Evolutionary conservation across 1,140 invertebrate species (phyloP).

Genomic region (Pseudomyrmex dendroicus): DNA sequence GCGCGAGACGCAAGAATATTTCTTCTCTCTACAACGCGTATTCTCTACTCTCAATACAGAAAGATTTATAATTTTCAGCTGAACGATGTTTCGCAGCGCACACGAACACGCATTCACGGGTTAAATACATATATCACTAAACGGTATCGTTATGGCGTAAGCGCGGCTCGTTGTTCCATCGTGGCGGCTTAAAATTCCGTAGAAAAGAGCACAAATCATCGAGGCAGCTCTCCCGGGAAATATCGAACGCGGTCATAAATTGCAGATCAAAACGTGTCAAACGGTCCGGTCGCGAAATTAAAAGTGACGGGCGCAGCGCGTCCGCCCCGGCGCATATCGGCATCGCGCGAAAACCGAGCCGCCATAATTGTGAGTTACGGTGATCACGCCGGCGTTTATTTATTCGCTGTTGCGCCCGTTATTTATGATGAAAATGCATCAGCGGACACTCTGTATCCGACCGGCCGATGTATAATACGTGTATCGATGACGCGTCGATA

Average conservation of each 20-base stretch:
- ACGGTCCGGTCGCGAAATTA: slow-evolving; percentile 78
- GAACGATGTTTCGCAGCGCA: background rate
- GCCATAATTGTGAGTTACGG: slow-evolving; percentile 80
- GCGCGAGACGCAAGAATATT: too few relatives aligned
- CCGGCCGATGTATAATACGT: slow-evolving; percentile 70
- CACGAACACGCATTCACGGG: background rate
- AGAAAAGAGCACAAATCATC: slow-evolving; percentile 75
- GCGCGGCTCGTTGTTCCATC: slow-evolving; percentile 53
- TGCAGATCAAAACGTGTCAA: slow-evolving; percentile 79
- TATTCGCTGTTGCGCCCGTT: slow-evolving; percentile 75
- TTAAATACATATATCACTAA: slow-evolving; percentile 44
- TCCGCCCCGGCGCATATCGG: slow-evolving; percentile 65
- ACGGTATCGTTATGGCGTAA: slow-evolving; percentile 49
- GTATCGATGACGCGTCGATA: slow-evolving; percentile 79
- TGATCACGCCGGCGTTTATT: slow-evolving; percentile 78
- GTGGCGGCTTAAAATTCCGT: slow-evolving; percentile 53
- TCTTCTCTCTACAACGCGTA: background rate
- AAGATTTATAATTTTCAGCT: background rate
- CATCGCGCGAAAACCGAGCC: slow-evolving; percentile 64
- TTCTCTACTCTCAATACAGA: background rate
- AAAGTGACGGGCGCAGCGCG: slow-evolving; percentile 78
- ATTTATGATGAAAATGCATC: slow-evolving; percentile 80
- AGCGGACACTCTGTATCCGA: slow-evolving; percentile 62
- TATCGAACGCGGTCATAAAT: slow-evolving; percentile 78
- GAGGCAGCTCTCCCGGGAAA: slow-evolving; percentile 64